Percentiles rank a stretch among this genome's conserved stretches.
These are phyloP conservation scores for Diprion similis DNA, from an alignment of 1,140 invertebrate species.

Conservation along the genomic window DNA sequence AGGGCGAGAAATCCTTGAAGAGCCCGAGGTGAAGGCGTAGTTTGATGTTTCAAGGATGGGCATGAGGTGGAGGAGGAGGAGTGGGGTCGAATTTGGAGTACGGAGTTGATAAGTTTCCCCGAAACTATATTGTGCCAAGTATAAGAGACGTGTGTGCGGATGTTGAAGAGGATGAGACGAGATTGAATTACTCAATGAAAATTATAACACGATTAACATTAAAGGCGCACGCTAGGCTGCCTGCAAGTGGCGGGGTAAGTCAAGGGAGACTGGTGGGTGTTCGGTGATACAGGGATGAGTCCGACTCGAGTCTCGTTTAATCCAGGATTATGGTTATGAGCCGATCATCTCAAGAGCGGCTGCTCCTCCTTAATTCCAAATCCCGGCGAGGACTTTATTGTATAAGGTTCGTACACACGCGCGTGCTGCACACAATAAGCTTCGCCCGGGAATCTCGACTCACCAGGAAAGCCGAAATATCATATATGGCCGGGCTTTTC, in stretches of 20 bases:
- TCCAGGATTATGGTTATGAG: constrained; percentile 4
- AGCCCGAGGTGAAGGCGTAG: too few species aligned
- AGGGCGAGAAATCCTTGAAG: too few species aligned
- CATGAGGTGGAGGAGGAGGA: too few species aligned
- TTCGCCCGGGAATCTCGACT: too few species aligned
- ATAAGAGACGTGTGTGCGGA: not conserved
- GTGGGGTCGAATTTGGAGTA: not conserved
- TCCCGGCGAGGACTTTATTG: not conserved
- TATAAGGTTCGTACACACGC: too few species aligned
- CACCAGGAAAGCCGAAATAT: too few species aligned
- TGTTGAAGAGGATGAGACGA: too few species aligned
- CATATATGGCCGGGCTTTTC: too few species aligned
- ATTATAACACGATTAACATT: not conserved
- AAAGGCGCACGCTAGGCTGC: not conserved
- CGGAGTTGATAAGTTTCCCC: not conserved
- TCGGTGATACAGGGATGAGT: constrained; percentile 7
- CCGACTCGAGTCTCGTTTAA: not conserved
- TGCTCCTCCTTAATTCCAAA: not conserved
- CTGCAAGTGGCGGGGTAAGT: too few species aligned
- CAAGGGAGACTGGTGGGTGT: not conserved
- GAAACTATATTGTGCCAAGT: not conserved
- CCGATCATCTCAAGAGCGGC: not conserved
- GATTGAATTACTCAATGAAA: not conserved
- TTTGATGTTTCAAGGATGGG: too few species aligned
- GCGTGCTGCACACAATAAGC: too few species aligned